Evolutionary conservation across 2,113 vertebrate species (phyloP).

Genomic region (Rattus norvegicus): DNA sequence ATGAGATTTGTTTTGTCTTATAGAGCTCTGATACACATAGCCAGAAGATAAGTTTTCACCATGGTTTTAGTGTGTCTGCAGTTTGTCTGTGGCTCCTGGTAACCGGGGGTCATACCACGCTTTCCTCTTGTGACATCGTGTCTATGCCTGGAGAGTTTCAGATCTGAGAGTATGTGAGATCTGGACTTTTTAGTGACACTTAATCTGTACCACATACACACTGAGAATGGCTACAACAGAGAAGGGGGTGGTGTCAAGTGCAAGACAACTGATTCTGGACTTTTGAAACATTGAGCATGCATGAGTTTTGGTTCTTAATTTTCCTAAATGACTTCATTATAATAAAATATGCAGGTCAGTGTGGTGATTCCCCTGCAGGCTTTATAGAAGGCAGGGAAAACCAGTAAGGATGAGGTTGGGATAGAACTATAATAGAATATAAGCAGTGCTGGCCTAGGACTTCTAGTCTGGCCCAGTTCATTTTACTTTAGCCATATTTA

Average conservation of each 20-base stretch:
- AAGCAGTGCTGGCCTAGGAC: neutral
- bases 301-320: neutral
- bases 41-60: neutral
- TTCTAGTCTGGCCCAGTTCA: neutral
- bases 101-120: neutral
- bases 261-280: neutral
- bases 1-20: neutral
- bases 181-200: neutral
- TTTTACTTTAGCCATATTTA: neutral
- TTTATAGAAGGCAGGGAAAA: neutral
- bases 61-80: neutral
- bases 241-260: neutral
- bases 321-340: neutral
- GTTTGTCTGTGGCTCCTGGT: neutral
- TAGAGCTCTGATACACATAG: neutral
- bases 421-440: no score
- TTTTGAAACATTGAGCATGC: neutral
- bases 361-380: neutral
- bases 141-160: neutral
- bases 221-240: neutral
- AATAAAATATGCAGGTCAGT: neutral
- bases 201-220: neutral
- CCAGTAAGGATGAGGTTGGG: neutral
- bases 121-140: neutral
- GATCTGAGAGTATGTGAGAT: neutral